Percentiles rank a stretch among this genome's conserved stretches.
Conservation (phyloP, 2,888 invertebrate genomes). For the Melinopterus prodromus region DNA sequence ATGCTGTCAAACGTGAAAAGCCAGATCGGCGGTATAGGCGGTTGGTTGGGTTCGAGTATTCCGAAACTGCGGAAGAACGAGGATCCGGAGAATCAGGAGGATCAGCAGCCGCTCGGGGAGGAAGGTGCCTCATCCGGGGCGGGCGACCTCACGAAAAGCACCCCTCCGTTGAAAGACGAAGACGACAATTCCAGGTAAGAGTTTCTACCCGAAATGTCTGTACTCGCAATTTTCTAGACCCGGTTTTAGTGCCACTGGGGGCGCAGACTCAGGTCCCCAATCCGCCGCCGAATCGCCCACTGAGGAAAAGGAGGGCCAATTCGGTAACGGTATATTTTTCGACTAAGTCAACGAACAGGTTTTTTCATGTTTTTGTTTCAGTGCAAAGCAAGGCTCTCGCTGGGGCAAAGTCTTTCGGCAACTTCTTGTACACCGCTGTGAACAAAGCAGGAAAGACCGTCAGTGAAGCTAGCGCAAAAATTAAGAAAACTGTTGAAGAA, state of each 20-base stretch:
- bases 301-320: slow-evolving; percentile 81
- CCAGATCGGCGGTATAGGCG: slow-evolving; percentile 86
- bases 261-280: slow-evolving; percentile 87
- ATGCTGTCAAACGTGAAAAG: slow-evolving; percentile 88
- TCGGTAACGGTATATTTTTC: slow-evolving; percentile 70
- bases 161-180: slow-evolving; percentile 69
- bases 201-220: slow-evolving; percentile 29
- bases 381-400: slow-evolving; percentile 91
- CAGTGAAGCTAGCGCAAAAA: slow-evolving; percentile 88
- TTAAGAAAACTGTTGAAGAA: slow-evolving; percentile 96
- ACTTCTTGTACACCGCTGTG: slow-evolving; percentile 93
- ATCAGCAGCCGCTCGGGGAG: slow-evolving; percentile 47
- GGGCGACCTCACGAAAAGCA: slow-evolving; percentile 59
- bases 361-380: slow-evolving; percentile 53
- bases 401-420: slow-evolving; percentile 90
- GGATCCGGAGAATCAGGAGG: slow-evolving; percentile 42
- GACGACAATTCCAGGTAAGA: slow-evolving; percentile 86
- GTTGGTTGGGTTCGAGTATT: slow-evolving; percentile 75
- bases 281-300: slow-evolving; percentile 82
- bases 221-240: slow-evolving; percentile 43
- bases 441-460: slow-evolving; percentile 95
- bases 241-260: slow-evolving; percentile 82
- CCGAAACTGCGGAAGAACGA: slow-evolving; percentile 79
- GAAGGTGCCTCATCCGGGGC: slow-evolving; percentile 63
- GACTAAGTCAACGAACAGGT: not conserved